Evolutionary conservation across 2,888 invertebrate genomes (phyloP), one percentile per base, ranked within the genome.

Genomic region (Watsonalla binaria): DNA sequence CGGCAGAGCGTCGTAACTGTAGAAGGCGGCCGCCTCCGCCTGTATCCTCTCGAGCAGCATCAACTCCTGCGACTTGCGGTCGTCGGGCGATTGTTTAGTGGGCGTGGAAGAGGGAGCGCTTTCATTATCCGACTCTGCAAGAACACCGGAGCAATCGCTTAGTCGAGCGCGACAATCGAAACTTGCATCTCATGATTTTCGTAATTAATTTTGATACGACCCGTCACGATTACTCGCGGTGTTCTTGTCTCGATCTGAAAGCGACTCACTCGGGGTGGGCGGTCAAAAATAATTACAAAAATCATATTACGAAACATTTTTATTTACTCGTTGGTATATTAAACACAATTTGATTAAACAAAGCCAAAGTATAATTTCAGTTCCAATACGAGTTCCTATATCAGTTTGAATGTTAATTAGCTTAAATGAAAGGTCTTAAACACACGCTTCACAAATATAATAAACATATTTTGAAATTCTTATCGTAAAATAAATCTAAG

Each of bases 81-180:
- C 83, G 47, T 85, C 87, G 34, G 78, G 61, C 60, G 86, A 82
- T 55, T 76, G 78, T 72, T 92, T 91, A 59, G 86, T 87, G 58
- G 94, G 94, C 62, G 93, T 93, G 55, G 89, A 87, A 42, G 94
- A 92, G 34, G 94, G 93, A 66, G 91, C 92, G 80, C 94, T 94
- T 92, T 95, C 95, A 82, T 92, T 94, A 92, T 95, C 95, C 73
- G 95, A 95, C 87, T 95, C 95, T 95, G 94, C 92, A 94, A 94
- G 93, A 94, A 94, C 92, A 93, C 92, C 84, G 76, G 74, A 78
- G 74, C 72, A 67, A 76, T 74, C 81, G 78, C 78, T 85, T 79
- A 85, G 71, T 79, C 72, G 68, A 63, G 47, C 72, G 66, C 63
- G 57, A 60, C 48, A 58, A 60, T 24, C 56, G 64, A 51, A 61